Percentiles rank a stretch among this genome's conserved stretches.
These are phyloP conservation scores for Drosophila trapezifrons DNA, from an alignment of 1,140 invertebrate species.

Conservation along the genomic window DNA sequence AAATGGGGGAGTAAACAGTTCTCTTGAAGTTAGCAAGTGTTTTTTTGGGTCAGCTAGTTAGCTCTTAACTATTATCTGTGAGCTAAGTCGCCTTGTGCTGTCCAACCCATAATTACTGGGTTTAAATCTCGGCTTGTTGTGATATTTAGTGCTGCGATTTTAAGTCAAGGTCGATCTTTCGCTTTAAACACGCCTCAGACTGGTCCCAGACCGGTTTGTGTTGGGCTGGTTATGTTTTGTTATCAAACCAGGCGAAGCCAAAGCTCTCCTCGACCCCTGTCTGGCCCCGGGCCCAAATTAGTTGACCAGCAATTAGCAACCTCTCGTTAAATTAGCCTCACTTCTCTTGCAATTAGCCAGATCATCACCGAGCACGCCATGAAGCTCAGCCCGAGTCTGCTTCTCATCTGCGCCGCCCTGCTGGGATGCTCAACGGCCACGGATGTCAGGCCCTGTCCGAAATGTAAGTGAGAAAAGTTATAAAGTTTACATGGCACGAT, in stretches of 20 bases:
- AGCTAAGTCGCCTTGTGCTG: slow-evolving; percentile 13
- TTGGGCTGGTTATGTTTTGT: slow-evolving; percentile 14
- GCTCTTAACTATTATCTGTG: background rate
- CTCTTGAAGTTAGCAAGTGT: slow-evolving; percentile 9
- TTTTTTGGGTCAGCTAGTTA: background rate
- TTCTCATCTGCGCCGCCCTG: slow-evolving; percentile 53
- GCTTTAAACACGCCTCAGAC: slow-evolving; percentile 5
- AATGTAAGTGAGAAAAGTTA: slow-evolving; percentile 64
- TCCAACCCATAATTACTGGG: slow-evolving; percentile 12
- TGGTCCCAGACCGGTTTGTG: slow-evolving; percentile 57
- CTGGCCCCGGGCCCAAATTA: slow-evolving; percentile 26
- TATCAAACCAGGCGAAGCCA: slow-evolving; percentile 29
- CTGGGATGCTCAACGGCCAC: slow-evolving; percentile 54
- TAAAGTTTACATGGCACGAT: background rate
- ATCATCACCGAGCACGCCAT: slow-evolving; percentile 25
- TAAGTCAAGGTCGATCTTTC: slow-evolving; percentile 72
- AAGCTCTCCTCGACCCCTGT: slow-evolving; percentile 24
- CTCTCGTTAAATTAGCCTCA: slow-evolving; percentile 29
- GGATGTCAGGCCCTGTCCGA: slow-evolving; percentile 82
- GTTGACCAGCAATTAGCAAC: slow-evolving; percentile 47
- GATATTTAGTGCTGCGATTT: slow-evolving; percentile 39
- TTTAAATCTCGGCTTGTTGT: slow-evolving; percentile 13
- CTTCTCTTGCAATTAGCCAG: slow-evolving; percentile 33
- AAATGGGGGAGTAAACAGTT: slow-evolving; percentile 10
- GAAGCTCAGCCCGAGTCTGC: slow-evolving; percentile 47